Percentiles rank a stretch among this genome's conserved stretches.
phyloP scores from a whole-genome alignment of 1,140 invertebrate genomes.

The Monomorium pharaonis region DNA sequence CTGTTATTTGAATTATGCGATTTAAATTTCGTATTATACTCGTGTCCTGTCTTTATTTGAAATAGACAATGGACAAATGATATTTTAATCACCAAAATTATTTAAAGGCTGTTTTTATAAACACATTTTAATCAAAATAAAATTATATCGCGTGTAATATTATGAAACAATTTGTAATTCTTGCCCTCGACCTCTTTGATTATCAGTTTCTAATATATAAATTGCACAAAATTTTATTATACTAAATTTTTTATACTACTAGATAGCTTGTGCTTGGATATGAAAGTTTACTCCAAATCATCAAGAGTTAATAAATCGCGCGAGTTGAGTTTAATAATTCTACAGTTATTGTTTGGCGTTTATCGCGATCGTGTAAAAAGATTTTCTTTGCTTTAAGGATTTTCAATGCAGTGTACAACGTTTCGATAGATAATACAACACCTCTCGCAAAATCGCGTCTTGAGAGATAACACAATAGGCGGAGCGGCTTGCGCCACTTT shows the following conservation, averaged over 20 bases:
- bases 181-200: no score
- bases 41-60: background rate
- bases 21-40: background rate
- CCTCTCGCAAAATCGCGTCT: background rate
- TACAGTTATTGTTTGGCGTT: background rate
- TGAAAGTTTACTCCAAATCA: background rate
- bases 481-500: background rate
- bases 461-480: background rate
- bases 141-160: background rate
- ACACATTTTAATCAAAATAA: no score
- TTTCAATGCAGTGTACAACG: background rate
- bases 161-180: background rate
- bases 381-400: background rate
- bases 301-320: background rate
- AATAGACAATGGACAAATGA: background rate
- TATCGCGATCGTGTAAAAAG: background rate
- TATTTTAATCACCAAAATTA: background rate
- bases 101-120: background rate
- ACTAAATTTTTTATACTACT: no score
- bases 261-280: no score
- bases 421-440: background rate
- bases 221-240: background rate
- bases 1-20: background rate
- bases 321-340: background rate
- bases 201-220: background rate